phyloP scores from a whole-genome alignment of 1,140 invertebrate genomes.

The Hyles vespertilio region DNA sequence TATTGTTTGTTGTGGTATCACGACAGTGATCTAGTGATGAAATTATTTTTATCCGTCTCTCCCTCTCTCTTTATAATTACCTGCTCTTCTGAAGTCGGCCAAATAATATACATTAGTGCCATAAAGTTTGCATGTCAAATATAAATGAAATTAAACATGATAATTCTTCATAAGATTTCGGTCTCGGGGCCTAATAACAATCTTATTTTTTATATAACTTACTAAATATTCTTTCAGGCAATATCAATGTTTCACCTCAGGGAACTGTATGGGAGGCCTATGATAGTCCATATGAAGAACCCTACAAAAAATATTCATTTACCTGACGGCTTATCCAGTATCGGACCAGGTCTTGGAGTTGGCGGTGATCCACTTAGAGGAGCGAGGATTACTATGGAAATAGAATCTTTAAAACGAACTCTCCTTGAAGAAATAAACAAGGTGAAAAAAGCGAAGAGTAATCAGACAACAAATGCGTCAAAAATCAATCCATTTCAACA shows the following conservation, averaged over 20 bases:
- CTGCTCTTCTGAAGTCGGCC: no score
- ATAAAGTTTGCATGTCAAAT: no score
- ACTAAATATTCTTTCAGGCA: conserved; percentile 65
- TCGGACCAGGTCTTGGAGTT: conserved; percentile 91
- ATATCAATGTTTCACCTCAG: conserved; percentile 98
- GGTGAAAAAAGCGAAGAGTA: neutral
- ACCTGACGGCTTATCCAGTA: conserved; percentile 88
- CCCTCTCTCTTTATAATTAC: no score
- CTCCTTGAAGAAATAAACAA: neutral
- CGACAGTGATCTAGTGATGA: no score
- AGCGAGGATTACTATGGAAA: conserved; percentile 62
- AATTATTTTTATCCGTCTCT: no score
- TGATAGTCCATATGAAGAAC: conserved; percentile 92
- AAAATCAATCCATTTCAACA: neutral
- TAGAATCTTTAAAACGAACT: conserved; percentile 8
- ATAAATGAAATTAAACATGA: no score
- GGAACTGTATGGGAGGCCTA: conserved; percentile 88
- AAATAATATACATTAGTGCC: no score
- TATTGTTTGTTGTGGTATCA: no score
- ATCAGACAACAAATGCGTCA: no score
- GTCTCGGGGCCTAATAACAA: no score
- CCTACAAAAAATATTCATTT: conserved; percentile 48
- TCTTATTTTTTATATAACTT: no score
- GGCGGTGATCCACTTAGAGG: conserved; percentile 89
- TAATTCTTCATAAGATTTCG: no score